Evolutionary conservation across 2,797 vertebrate genomes (phyloP), one percentile per base, ranked within the genome.

Genomic region (Tolypeutes matacus): DNA sequence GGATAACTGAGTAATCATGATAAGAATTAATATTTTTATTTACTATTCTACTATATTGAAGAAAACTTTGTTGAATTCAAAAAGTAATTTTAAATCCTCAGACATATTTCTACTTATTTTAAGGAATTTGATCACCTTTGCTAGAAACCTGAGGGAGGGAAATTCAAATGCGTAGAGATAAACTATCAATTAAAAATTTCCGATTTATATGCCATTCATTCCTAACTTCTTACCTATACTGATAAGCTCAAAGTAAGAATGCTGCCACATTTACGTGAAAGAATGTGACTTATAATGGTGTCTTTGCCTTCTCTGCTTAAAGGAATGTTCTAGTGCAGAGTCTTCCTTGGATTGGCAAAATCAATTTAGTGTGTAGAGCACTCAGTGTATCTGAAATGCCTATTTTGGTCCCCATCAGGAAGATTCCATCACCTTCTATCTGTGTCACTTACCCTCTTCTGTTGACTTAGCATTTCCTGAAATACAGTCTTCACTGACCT

Each of bases 401-500:
- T 94, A 14, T 5, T 1, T 39, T 96, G 93, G 67, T 92, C 18
- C 83, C 80, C 87, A 15, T 65, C 81, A 76, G 69, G 81, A 58
- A 97, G 92, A 86, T 76, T 95, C 56, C 65, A 46, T 88, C 86
- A 93, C 0, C 49, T 93, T 94, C 20, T 36, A 27, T 93, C 84
- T 95, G 39, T 95, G 93, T 56, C 88, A 84, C 36, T 56, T 95
- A 58, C 20, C 27, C 13, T 95, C 80, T 67, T 97, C 65, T 95
- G 60, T 96, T 94, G 87, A 96, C 56, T 96, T 97, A 95, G 75
- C 20, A 85, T 97, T 98, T 97, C 93, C 95, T 97, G 93, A 97
- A 97, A 93, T 91, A 82, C 3, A 93, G 9, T 51, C n/a, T 49
- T 36, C 25, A 96, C 94, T 94, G 90, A 96, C 75, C 87, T 94